Evolutionary conservation across 1,140 invertebrate genomes (phyloP).

Genomic region (Zaprionus ornatus): DNA sequence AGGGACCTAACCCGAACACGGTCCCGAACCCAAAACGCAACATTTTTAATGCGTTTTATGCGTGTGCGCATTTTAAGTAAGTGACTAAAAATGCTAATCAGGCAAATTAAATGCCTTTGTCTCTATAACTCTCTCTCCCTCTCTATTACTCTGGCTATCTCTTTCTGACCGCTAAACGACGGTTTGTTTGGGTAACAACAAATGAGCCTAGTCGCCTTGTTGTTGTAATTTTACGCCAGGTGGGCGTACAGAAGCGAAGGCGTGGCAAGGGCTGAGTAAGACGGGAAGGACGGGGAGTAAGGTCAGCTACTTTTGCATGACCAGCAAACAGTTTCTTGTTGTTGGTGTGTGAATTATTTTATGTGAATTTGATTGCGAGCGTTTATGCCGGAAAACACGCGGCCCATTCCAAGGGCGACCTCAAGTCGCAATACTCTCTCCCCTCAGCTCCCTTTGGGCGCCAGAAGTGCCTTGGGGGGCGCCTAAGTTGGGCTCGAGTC

Average conservation of each 20-base stretch:
- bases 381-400: slow-evolving; percentile 77
- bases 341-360: slow-evolving; percentile 75
- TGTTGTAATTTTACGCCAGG: slow-evolving; percentile 57
- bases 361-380: slow-evolving; percentile 79
- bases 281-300: not conserved
- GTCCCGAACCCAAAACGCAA: slow-evolving; percentile 25
- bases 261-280: slow-evolving; percentile 9
- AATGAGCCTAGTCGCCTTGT: slow-evolving; percentile 31
- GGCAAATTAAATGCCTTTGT: slow-evolving; percentile 76
- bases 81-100: slow-evolving; percentile 79
- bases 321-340: slow-evolving; percentile 71
- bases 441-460: not conserved
- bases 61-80: slow-evolving; percentile 72
- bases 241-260: slow-evolving; percentile 33
- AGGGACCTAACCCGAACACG: slow-evolving; percentile 9
- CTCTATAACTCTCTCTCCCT: not conserved
- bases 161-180: slow-evolving; percentile 48
- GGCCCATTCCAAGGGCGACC: slow-evolving; percentile 26
- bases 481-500: not conserved
- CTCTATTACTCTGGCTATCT: not conserved
- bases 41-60: slow-evolving; percentile 78
- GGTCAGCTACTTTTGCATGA: slow-evolving; percentile 49
- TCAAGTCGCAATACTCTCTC: not conserved
- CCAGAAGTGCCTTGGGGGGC: not conserved
- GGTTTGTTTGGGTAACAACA: slow-evolving; percentile 56